Conservation (phyloP, 2,113 vertebrate genomes). For the Felis chaus region DNA sequence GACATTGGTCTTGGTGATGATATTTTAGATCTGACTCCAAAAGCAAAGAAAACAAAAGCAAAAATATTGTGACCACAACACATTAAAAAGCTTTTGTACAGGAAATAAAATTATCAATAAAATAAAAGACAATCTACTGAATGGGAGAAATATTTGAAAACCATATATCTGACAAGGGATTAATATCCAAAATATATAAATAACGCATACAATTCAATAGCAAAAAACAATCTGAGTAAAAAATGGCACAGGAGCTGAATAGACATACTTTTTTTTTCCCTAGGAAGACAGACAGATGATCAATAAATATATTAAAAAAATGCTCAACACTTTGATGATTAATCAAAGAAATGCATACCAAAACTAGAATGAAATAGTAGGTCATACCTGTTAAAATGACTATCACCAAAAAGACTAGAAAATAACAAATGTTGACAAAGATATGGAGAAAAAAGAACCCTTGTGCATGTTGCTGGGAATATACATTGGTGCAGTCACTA, state of each 20-base stretch:
- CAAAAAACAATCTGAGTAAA: neutral
- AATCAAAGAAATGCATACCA: neutral
- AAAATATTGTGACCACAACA: neutral
- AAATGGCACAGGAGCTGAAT: neutral
- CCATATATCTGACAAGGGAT: neutral
- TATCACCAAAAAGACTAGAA: neutral
- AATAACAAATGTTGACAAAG: neutral
- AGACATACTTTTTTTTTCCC: neutral
- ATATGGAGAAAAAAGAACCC: neutral
- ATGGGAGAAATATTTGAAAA: neutral
- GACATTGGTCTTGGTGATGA: neutral
- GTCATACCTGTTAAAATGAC: neutral
- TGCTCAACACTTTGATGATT: neutral
- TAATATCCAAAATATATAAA: neutral
- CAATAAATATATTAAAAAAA: neutral
- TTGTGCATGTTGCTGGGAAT: neutral
- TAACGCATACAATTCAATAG: neutral
- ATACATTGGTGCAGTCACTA: neutral
- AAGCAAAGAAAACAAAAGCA: neutral
- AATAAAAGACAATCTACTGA: neutral
- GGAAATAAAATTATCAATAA: neutral
- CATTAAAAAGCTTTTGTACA: neutral
- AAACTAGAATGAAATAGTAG: neutral
- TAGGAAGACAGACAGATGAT: neutral
- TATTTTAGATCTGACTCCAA: neutral